Conservation (phyloP, 1,140 invertebrate species). For the Dinoponera quadriceps region DNA sequence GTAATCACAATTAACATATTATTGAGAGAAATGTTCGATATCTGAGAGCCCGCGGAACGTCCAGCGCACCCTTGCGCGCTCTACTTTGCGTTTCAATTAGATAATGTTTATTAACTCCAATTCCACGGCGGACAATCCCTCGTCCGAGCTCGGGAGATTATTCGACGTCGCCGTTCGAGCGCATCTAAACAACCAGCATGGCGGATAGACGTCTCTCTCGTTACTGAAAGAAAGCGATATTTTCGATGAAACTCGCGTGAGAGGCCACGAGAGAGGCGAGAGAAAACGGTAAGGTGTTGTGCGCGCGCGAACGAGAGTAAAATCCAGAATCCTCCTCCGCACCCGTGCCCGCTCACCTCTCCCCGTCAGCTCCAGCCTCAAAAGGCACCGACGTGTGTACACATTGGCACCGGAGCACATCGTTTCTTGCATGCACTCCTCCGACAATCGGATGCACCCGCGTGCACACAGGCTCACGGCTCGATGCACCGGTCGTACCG, state of each 20-base stretch:
- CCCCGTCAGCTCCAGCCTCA: slow-evolving; percentile 13
- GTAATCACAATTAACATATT: no score
- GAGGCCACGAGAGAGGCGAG: no score
- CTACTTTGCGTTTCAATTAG: neutral
- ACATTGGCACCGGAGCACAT: slow-evolving; percentile 43
- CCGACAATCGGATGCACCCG: slow-evolving; percentile 49
- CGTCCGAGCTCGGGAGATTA: neutral
- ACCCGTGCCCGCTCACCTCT: no score
- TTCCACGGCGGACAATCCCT: neutral
- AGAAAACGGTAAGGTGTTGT: neutral
- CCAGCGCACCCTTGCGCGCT: no score
- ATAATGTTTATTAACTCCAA: neutral
- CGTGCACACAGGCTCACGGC: slow-evolving; percentile 40
- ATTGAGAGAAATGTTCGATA: no score
- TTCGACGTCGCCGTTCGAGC: neutral
- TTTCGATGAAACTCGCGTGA: slow-evolving; percentile 11
- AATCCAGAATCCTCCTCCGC: neutral
- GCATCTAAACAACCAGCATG: slow-evolving; percentile 3
- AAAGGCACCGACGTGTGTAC: slow-evolving; percentile 39
- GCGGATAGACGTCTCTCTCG: neutral
- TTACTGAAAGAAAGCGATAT: slow-evolving; percentile 9
- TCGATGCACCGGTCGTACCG: slow-evolving; percentile 41
- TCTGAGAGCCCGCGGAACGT: no score
- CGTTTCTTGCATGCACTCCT: slow-evolving; percentile 51
- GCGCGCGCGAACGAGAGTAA: slow-evolving; percentile 6